Evolutionary conservation across 2,888 invertebrate species (phyloP).

Genomic region (Xestia ashworthii): DNA sequence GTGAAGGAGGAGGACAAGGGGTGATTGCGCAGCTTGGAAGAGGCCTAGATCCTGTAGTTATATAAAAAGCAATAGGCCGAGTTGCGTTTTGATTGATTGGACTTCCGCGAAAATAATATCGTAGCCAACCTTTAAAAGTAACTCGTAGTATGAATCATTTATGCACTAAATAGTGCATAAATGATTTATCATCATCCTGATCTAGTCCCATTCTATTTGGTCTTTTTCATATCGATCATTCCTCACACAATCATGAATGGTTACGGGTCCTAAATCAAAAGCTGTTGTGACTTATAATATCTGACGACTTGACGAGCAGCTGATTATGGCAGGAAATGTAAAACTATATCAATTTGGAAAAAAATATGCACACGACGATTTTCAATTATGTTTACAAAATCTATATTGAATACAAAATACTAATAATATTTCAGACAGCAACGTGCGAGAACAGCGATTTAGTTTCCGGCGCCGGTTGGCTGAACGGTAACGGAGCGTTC

Average conservation of each 20-base stretch:
- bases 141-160: too few relatives aligned
- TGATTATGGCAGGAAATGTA: not conserved
- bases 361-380: not conserved
- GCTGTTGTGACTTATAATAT: not conserved
- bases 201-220: too few relatives aligned
- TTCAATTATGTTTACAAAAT: not conserved
- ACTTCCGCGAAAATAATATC: not conserved
- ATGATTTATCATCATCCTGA: too few relatives aligned
- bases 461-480: conserved; percentile 81
- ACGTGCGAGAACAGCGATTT: conserved; percentile 77
- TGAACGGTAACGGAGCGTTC: conserved; percentile 80
- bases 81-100: not conserved
- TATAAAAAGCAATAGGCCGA: not conserved
- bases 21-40: not conserved
- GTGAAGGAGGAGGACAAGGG: not conserved
- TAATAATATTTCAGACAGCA: conserved; percentile 72
- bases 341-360: not conserved
- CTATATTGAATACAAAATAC: not conserved
- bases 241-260: not conserved
- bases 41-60: not conserved
- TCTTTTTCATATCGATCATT: too few relatives aligned
- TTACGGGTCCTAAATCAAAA: not conserved
- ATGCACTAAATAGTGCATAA: too few relatives aligned
- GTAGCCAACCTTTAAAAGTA: not conserved
- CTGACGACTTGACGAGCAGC: not conserved